A percentile compares a stretch with the other conserved stretches of the same genome.
Conservation (phyloP, 2,113 vertebrate genomes). For the Siphamia tubifer region DNA sequence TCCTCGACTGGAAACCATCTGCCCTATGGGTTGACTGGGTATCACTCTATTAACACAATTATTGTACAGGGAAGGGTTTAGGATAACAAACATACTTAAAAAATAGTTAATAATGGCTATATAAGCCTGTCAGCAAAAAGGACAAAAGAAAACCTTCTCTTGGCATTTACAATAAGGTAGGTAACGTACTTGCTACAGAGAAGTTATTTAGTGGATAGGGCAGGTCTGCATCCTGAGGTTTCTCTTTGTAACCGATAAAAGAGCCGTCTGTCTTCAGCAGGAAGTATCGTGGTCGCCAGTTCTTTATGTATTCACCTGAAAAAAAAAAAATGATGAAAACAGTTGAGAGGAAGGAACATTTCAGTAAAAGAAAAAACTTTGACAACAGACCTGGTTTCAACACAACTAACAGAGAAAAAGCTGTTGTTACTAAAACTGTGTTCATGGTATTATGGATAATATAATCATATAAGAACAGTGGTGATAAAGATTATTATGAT, state of each 20-base stretch:
- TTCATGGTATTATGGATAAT: background rate
- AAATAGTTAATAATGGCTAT: too few relatives aligned
- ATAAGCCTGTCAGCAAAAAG: too few relatives aligned
- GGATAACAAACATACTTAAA: too few relatives aligned
- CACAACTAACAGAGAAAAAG: background rate
- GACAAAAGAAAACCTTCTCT: too few relatives aligned
- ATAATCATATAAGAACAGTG: background rate
- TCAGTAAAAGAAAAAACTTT: background rate
- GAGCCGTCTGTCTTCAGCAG: slow-evolving; percentile 98
- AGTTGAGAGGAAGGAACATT: background rate
- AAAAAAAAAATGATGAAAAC: slow-evolving; percentile 6
- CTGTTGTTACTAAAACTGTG: background rate
- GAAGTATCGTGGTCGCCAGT: slow-evolving; percentile 98
- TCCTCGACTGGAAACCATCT: background rate
- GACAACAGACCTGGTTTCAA: background rate
- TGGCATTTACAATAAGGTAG: too few relatives aligned
- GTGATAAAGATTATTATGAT: slow-evolving; percentile 10
- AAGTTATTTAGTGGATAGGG: slow-evolving; percentile 99
- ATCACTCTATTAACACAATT: too few relatives aligned
- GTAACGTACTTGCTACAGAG: slow-evolving; percentile 94
- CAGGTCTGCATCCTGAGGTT: slow-evolving; percentile 97
- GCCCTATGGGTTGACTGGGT: background rate
- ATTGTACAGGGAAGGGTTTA: background rate
- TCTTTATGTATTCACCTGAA: slow-evolving; percentile 98
- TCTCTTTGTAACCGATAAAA: slow-evolving; percentile 99